Conservation (phyloP, 2,888 invertebrate species). For the Coronaproctus castanopsis region DNA sequence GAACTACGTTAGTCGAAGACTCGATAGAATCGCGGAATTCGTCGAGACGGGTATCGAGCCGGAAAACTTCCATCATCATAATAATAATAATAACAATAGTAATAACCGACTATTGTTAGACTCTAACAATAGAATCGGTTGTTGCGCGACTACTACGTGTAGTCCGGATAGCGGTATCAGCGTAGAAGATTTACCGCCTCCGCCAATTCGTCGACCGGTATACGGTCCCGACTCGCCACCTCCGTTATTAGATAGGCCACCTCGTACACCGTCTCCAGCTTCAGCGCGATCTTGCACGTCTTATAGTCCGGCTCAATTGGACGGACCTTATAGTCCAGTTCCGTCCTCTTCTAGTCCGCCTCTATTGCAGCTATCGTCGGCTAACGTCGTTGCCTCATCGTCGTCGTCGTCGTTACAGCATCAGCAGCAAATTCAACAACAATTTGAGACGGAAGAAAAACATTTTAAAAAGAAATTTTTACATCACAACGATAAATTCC, state of each 20-base stretch:
- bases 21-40: constrained; percentile 81
- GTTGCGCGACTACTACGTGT: background rate
- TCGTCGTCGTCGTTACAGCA: constrained; percentile 29
- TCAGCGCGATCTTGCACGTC: constrained; percentile 21
- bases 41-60: constrained; percentile 75
- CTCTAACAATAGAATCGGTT: too few species aligned
- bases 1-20: constrained; percentile 83
- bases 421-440: constrained; percentile 19
- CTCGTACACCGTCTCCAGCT: constrained; percentile 36
- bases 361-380: constrained; percentile 28
- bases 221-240: constrained; percentile 32
- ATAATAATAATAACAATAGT: constrained; percentile 22
- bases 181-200: constrained; percentile 37
- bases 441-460: constrained; percentile 29
- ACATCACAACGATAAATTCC: constrained; percentile 42
- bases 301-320: constrained; percentile 21
- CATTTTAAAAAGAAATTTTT: constrained; percentile 74
- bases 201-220: constrained; percentile 22
- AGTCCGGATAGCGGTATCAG: constrained; percentile 74
- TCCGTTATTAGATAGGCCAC: constrained; percentile 31
- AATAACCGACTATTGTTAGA: too few species aligned
- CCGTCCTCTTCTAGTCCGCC: constrained; percentile 29
- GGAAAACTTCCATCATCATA: constrained; percentile 52
- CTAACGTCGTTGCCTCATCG: constrained; percentile 34
- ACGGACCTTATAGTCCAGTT: constrained; percentile 25